phyloP scores from a whole-genome alignment of 2,888 invertebrate species.

The Agonopterix arenella region DNA sequence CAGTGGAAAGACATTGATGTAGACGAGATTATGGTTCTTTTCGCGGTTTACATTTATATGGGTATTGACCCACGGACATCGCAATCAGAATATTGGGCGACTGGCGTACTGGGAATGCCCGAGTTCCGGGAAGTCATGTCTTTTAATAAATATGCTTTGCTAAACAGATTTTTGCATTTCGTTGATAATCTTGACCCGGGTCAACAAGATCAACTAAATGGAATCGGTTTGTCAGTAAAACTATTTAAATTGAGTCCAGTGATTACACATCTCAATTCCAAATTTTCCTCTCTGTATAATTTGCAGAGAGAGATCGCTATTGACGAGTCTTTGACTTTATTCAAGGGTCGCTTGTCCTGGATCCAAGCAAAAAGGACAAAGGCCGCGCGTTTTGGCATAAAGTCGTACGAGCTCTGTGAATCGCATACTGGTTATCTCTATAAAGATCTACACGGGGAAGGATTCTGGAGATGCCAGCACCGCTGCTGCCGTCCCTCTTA shows the following conservation, averaged over 20 bases:
- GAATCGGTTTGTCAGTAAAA: constrained; percentile 11
- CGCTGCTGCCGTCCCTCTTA: constrained; percentile 1
- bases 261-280: background rate
- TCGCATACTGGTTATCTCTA: too few species aligned
- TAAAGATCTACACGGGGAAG: too few species aligned
- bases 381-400: too few species aligned
- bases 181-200: background rate
- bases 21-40: constrained; percentile 15
- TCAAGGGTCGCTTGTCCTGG: constrained; percentile 16
- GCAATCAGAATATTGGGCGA: constrained; percentile 7
- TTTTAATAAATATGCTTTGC: constrained; percentile 2
- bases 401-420: too few species aligned
- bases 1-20: constrained; percentile 12
- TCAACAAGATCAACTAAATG: background rate
- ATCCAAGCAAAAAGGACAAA: background rate
- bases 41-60: constrained; percentile 13
- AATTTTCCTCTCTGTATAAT: constrained; percentile 7
- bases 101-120: constrained; percentile 6
- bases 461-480: constrained; percentile 2
- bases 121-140: constrained; percentile 5
- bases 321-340: constrained; percentile 14
- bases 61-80: constrained; percentile 11
- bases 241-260: constrained; percentile 11
- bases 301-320: constrained; percentile 14
- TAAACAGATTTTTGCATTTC: constrained; percentile 6